Percentiles rank a stretch among this genome's conserved stretches.
Conservation (phyloP, 2,888 invertebrate species). For the Agrotis segetum region DNA sequence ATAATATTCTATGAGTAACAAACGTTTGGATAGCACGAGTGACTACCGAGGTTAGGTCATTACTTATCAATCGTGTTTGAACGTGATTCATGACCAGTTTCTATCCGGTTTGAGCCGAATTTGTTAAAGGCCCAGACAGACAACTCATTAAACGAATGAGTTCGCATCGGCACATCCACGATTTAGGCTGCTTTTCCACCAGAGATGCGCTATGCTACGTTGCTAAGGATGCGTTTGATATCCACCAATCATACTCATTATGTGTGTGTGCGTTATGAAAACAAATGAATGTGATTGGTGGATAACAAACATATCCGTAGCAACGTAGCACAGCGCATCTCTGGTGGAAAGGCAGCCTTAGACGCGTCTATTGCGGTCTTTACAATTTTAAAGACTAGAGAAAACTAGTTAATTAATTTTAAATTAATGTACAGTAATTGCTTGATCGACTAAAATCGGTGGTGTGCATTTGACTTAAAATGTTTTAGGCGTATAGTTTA, state of each 20-base stretch:
- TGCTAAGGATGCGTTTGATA: no score
- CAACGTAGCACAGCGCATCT: no score
- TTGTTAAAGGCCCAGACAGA: slow-evolving; percentile 31
- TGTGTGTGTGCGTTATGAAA: no score
- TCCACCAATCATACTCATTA: no score
- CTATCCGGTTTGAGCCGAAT: slow-evolving; percentile 59
- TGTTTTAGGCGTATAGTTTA: slow-evolving; percentile 22
- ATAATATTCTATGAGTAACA: slow-evolving; percentile 50
- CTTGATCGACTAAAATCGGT: slow-evolving; percentile 9
- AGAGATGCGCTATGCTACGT: no score
- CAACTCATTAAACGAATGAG: slow-evolving; percentile 4
- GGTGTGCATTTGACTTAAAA: slow-evolving; percentile 16
- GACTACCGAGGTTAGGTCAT: slow-evolving; percentile 64
- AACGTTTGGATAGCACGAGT: slow-evolving; percentile 58
- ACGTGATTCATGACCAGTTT: slow-evolving; percentile 64
- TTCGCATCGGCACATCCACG: background rate
- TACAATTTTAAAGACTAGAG: slow-evolving; percentile 2
- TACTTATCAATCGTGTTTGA: slow-evolving; percentile 59
- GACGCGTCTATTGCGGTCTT: slow-evolving; percentile 5
- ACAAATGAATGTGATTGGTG: no score
- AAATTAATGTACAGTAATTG: slow-evolving; percentile 12
- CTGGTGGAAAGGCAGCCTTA: no score
- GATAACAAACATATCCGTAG: no score
- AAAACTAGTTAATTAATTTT: background rate
- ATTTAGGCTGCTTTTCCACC: no score